Conservation (phyloP, 2,113 vertebrate genomes). For the Sceloporus tristichus region DNA sequence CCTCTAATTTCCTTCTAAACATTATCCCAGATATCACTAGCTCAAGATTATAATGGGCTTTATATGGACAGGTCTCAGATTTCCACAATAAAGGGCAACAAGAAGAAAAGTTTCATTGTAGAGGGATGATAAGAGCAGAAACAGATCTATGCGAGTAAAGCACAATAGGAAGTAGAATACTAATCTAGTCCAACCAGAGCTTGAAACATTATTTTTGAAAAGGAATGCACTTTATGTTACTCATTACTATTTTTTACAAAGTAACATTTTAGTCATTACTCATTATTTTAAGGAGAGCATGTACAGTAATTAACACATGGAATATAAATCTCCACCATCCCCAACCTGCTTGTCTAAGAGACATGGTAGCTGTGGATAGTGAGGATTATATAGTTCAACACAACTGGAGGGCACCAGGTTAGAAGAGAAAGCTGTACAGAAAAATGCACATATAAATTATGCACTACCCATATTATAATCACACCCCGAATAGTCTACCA, state of each 20-base stretch:
- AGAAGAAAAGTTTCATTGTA: background rate
- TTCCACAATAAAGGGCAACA: constrained; percentile 41
- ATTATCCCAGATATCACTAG: constrained; percentile 59
- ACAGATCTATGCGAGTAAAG: no score
- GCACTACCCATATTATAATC: background rate
- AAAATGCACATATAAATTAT: background rate
- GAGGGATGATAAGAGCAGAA: constrained; percentile 1
- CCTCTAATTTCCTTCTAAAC: constrained; percentile 57
- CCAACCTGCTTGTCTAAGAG: background rate
- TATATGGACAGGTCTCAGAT: constrained; percentile 40
- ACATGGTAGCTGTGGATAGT: no score
- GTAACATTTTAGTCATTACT: no score
- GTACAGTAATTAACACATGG: no score
- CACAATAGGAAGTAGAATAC: no score
- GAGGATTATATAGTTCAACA: no score
- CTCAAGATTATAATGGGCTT: constrained; percentile 44
- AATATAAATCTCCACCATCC: background rate
- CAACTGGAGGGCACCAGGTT: no score
- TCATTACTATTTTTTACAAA: no score
- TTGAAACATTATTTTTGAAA: no score
- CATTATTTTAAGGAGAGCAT: no score
- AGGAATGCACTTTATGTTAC: no score
- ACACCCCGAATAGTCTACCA: background rate
- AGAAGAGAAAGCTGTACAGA: background rate
- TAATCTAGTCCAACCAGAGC: no score